phyloP scores from a whole-genome alignment of 2,797 vertebrate genomes.

The Coreius guichenoti region DNA sequence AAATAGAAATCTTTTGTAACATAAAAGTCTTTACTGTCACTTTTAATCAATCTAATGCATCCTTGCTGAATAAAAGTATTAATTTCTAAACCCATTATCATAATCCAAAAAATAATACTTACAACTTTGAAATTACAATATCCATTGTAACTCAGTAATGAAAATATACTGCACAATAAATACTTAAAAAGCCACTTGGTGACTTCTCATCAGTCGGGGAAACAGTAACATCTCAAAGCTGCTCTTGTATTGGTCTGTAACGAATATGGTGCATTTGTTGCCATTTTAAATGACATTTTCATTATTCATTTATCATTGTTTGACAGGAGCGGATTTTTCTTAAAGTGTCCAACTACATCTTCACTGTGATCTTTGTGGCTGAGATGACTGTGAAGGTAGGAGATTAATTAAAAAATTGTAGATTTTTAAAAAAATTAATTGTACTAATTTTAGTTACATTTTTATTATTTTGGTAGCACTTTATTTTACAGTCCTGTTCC shows the following conservation, averaged over 20 bases:
- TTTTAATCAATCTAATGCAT: not conserved
- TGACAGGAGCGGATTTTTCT: constrained; percentile 92
- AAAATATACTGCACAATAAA: not conserved
- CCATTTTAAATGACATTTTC: constrained; percentile 3
- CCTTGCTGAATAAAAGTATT: not conserved
- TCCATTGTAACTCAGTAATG: not conserved
- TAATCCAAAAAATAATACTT: not conserved
- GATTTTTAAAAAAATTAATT: no score
- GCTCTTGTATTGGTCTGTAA: not conserved
- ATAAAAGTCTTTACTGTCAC: not conserved
- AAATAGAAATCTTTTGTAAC: not conserved
- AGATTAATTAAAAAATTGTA: no score
- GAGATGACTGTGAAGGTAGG: constrained; percentile 85
- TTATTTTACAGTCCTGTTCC: no score
- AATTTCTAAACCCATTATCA: not conserved
- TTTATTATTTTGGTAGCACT: not conserved
- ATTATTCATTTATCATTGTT: constrained; percentile 36
- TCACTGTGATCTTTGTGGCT: constrained; percentile 92
- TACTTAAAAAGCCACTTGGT: not conserved
- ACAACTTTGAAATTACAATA: not conserved
- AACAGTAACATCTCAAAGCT: not conserved
- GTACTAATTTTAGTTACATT: not conserved
- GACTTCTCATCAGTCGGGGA: not conserved
- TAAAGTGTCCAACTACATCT: constrained; percentile 94
- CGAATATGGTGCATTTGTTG: not conserved